Percentiles rank a stretch among this genome's conserved stretches.
Evolutionary conservation across 2,113 vertebrate species (phyloP).

Genomic region (Chiloscyllium plagiosum): DNA sequence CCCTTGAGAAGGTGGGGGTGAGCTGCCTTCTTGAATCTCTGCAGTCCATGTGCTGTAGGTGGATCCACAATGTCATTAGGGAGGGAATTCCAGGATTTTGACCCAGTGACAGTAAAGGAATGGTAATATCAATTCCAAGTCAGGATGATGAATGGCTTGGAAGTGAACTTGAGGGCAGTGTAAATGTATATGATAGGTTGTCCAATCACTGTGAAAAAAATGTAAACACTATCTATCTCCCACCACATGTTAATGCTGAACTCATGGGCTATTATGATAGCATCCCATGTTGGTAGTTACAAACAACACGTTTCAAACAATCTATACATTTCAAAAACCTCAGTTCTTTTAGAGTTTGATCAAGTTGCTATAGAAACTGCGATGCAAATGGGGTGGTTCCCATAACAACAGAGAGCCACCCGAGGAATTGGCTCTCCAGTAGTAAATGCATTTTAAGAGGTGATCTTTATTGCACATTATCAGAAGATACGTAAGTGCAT

Average conservation of each 20-base stretch:
- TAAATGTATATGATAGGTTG: background rate
- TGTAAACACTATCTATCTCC: background rate
- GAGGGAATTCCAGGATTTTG: too few species aligned
- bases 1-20: too few species aligned
- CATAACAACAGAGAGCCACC: background rate
- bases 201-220: background rate
- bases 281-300: background rate
- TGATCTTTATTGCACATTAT: slow-evolving; percentile 14
- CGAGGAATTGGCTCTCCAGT: background rate
- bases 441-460: slow-evolving; percentile 20
- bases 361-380: background rate
- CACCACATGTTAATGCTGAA: background rate
- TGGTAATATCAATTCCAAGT: too few species aligned
- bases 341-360: background rate
- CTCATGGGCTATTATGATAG: background rate
- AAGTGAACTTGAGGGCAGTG: too few species aligned
- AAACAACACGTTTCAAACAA: background rate
- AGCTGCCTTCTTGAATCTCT: too few species aligned
- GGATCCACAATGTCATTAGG: too few species aligned
- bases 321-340: background rate
- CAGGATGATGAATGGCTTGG: too few species aligned
- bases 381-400: slow-evolving; percentile 1
- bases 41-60: too few species aligned
- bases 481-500: background rate
- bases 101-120: too few species aligned